Evolutionary conservation across 2,113 vertebrate genomes (phyloP), one percentile per base, ranked within the genome.

Genomic region (Opisthocomus hoazin): DNA sequence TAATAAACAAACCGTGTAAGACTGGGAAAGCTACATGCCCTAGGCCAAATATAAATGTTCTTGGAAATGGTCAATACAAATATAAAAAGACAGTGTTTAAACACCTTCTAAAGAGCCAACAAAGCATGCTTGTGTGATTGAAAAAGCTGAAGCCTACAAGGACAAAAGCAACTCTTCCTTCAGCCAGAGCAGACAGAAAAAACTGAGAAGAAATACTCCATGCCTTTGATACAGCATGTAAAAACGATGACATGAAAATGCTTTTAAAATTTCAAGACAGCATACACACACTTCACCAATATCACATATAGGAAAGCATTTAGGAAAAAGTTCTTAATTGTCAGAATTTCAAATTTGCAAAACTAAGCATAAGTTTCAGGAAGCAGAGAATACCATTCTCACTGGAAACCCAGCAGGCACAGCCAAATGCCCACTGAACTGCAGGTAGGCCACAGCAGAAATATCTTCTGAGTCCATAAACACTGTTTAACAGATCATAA

Each of bases 61-160:
- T 63, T 79, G 43, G 41, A 82, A 82, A 92, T 6, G 11, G n/a
- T 9, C 29, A 85, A 82, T 3, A 50, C 17, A 92, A 71, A 84
- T 2, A 74, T 37, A 71, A 90, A 73, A 78, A 39, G 6, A 43
- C 24, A 34, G 5, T 21, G 29, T 48, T 87, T 66, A 58, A 93
- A 46, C 16, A 93, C 4, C 15, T 66, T 70, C 50, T 64, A 30
- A 68, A 83, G 34, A 88, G 64, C 2, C 11, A 75, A 57, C 4
- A 61, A 71, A 89, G n/a, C 0, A 0, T 36, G 23, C 14, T 16
- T 64, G 9, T 58, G 9, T 60, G 43, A 73, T 1, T 41, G 43
- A 90, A 71, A 90, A 85, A 64, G 29, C 19, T 71, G 19, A 66
- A 75, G 51, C 8, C 46, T 58, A 1, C 43, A 78, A 61, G 34